Evolutionary conservation across 2,113 vertebrate genomes (phyloP), one percentile per base, ranked within the genome.

Genomic region (Formicarius rufipectus): DNA sequence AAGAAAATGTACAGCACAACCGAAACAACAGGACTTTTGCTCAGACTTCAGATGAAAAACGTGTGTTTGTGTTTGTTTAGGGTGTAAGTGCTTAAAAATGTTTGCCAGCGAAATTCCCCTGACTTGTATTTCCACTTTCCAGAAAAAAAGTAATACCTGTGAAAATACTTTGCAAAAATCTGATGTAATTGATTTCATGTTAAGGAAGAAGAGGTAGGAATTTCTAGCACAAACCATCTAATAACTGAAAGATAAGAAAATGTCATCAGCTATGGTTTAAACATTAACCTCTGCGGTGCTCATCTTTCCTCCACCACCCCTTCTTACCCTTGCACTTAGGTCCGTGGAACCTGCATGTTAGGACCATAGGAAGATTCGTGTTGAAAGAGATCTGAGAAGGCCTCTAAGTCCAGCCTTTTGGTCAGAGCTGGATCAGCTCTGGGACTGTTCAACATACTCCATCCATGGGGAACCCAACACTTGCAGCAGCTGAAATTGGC

Each of bases 361-460:
- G 44, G 19, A 60, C 33, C 21, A 5, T 2, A 37, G 21, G 42
- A 55, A 63, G 37, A 71, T 11, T 67, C 0, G 5, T 5, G 5
- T 79, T 27, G 33, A 77, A 55, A 63, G 30, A 56, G n/a, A 72
- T 50, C 37, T 88, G 59, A 20, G 56, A 16, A 79, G 16, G 7
- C 6, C 21, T 73, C 9, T 35, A 30, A 31, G n/a, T 22, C 42
- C 23, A 53, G 30, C 15, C 18, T 63, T 0, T n/a, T 37, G 22
- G 6, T 31, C 58, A 33, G 53, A 84, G 66, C 42, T 84, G 55
- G 42, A 33, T 71, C 69, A 44, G 69, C 20, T 52, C 35, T 60
- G 2, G 1, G 25, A 47, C 23, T 2, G 1, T 42, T 71, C 25
- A 14, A 5, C 31, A 33, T 3, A 50, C 2, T 21, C 15, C 9